A percentile compares a stretch with the other conserved stretches of the same genome.
Evolutionary conservation across 2,888 invertebrate genomes (phyloP).

Genomic region (Eupithecia subfuscata): DNA sequence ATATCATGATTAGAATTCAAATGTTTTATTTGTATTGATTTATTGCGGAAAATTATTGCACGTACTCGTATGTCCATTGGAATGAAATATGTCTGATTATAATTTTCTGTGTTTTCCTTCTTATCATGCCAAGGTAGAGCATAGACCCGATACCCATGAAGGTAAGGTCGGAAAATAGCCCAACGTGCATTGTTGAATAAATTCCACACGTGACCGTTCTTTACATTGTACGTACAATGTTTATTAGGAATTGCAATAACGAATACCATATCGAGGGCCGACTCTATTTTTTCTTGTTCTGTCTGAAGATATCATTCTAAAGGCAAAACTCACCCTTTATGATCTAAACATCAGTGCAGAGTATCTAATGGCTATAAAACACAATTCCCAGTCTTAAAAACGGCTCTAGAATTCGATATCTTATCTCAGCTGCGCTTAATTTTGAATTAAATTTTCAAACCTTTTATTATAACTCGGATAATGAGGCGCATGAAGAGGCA

Average conservation of each 20-base stretch:
- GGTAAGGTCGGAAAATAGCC: slow-evolving; percentile 32
- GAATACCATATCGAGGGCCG: neutral
- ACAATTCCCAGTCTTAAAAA: neutral
- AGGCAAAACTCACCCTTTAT: neutral
- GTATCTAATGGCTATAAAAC: neutral
- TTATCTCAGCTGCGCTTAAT: neutral
- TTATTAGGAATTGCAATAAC: neutral
- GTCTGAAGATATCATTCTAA: neutral
- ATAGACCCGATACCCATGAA: slow-evolving; percentile 28
- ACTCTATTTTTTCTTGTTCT: neutral
- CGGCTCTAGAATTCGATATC: neutral
- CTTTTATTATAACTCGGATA: too few relatives aligned
- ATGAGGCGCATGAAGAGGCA: too few relatives aligned
- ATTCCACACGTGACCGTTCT: slow-evolving; percentile 3
- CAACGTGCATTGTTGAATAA: slow-evolving; percentile 27
- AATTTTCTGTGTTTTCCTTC: slow-evolving; percentile 33
- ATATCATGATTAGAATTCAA: neutral
- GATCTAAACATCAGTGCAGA: neutral
- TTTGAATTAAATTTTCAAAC: neutral
- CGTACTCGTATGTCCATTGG: neutral
- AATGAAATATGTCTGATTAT: slow-evolving; percentile 23
- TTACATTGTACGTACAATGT: neutral
- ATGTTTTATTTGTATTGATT: slow-evolving; percentile 17
- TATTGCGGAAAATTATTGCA: slow-evolving; percentile 22
- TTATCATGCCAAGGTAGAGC: slow-evolving; percentile 33